A percentile compares a stretch with the other conserved stretches of the same genome.
These are phyloP conservation scores for Eucriotettix oculatus DNA, from an alignment of 2,888 invertebrate species.

Conservation along the genomic window DNA sequence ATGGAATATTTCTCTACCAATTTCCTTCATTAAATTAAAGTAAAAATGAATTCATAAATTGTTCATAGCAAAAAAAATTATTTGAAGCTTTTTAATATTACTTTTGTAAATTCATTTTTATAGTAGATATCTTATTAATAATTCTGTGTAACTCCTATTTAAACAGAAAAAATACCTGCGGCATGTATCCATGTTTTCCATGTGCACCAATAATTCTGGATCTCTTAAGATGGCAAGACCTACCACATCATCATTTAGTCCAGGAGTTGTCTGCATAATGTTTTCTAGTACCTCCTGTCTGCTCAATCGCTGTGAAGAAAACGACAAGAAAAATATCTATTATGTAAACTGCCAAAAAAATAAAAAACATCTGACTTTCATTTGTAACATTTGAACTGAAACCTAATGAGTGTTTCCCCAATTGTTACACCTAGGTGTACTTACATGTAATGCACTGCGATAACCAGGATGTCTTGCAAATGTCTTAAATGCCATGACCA, in stretches of 20 bases:
- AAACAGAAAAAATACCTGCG: constrained; percentile 25
- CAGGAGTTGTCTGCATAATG: constrained; percentile 52
- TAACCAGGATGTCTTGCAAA: constrained; percentile 42
- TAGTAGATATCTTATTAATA: too few relatives aligned
- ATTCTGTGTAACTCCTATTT: background rate
- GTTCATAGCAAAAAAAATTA: too few relatives aligned
- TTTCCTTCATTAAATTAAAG: too few relatives aligned
- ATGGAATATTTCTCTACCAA: too few relatives aligned
- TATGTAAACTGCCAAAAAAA: background rate
- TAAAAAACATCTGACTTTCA: background rate
- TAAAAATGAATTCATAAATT: too few relatives aligned
- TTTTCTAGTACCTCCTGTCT: constrained; percentile 41
- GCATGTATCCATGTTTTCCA: constrained; percentile 50
- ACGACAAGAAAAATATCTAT: background rate
- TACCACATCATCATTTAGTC: constrained; percentile 49
- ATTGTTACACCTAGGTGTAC: constrained; percentile 2
- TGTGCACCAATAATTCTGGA: constrained; percentile 53
- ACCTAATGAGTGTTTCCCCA: too few relatives aligned
- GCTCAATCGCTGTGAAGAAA: constrained; percentile 21
- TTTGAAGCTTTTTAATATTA: too few relatives aligned
- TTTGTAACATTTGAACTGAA: too few relatives aligned
- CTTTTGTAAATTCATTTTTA: too few relatives aligned
- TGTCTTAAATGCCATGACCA: constrained; percentile 43
- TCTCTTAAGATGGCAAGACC: constrained; percentile 61
- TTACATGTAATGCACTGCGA: constrained; percentile 48